These are phyloP conservation scores for Neomonachus schauinslandi DNA, from an alignment of 2,113 vertebrate genomes.

Conservation along the genomic window DNA sequence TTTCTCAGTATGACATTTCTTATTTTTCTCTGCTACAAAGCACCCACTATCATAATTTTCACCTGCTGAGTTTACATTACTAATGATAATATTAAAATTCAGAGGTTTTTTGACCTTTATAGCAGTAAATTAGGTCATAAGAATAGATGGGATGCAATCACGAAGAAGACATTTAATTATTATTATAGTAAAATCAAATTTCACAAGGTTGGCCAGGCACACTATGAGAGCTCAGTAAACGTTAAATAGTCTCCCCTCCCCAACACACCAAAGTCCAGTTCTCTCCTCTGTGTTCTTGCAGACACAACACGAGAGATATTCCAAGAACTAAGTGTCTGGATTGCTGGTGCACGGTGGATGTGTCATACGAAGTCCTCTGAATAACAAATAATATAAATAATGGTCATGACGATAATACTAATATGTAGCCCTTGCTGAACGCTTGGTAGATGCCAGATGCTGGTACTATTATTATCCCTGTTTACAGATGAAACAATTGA, in stretches of 20 bases:
- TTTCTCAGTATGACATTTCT: constrained; percentile 84
- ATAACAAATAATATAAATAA: background rate
- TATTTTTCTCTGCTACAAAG: constrained; percentile 83
- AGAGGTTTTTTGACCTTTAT: constrained; percentile 68
- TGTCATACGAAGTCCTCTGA: background rate
- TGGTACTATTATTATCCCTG: background rate
- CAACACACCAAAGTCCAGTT: background rate
- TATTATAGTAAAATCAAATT: constrained; percentile 45
- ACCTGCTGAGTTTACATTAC: constrained; percentile 84
- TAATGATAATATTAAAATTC: constrained; percentile 81
- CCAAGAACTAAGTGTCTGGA: background rate
- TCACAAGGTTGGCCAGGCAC: background rate
- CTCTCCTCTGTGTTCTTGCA: background rate
- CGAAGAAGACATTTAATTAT: constrained; percentile 50
- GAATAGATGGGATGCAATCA: constrained; percentile 42
- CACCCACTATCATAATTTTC: constrained; percentile 83
- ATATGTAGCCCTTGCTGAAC: background rate
- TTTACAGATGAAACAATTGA: background rate
- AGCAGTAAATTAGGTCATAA: constrained; percentile 71
- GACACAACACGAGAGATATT: background rate
- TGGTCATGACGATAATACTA: background rate
- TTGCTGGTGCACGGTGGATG: background rate
- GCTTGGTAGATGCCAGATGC: background rate
- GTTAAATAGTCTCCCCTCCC: background rate
- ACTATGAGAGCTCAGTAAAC: background rate